Percentiles rank a stretch among this genome's conserved stretches.
Evolutionary conservation across 2,113 vertebrate genomes (phyloP).

Genomic region (Oreochromis spilurus): DNA sequence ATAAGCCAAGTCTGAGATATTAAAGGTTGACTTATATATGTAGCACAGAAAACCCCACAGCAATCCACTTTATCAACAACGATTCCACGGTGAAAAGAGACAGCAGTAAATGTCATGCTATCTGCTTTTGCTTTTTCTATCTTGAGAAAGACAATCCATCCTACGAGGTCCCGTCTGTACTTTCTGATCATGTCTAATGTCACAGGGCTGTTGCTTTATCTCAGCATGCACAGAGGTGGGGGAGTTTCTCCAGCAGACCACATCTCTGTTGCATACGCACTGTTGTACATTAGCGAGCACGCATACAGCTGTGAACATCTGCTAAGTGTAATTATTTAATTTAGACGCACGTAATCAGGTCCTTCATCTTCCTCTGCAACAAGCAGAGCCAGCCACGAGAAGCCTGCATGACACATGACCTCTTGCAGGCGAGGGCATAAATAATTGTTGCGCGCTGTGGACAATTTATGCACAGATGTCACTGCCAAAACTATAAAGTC

Average conservation of each 20-base stretch:
- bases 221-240: neutral
- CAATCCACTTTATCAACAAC: neutral
- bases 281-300: neutral
- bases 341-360: neutral
- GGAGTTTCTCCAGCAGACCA: neutral
- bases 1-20: neutral
- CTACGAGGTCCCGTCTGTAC: neutral
- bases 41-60: neutral
- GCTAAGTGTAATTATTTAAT: constrained; percentile 19
- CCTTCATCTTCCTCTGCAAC: neutral
- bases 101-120: neutral
- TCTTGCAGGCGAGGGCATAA: constrained; percentile 2
- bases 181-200: neutral
- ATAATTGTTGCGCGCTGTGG: constrained; percentile 18
- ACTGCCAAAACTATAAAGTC: constrained; percentile 36
- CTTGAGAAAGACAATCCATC: neutral
- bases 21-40: neutral
- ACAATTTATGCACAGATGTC: constrained; percentile 44
- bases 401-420: constrained; percentile 21
- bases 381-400: neutral
- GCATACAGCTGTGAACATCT: constrained; percentile 17
- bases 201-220: neutral
- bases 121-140: neutral
- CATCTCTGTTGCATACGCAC: neutral
- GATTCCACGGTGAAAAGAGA: neutral